Evolutionary conservation across 2,888 invertebrate species (phyloP).

Genomic region (Pollenia angustigena): DNA sequence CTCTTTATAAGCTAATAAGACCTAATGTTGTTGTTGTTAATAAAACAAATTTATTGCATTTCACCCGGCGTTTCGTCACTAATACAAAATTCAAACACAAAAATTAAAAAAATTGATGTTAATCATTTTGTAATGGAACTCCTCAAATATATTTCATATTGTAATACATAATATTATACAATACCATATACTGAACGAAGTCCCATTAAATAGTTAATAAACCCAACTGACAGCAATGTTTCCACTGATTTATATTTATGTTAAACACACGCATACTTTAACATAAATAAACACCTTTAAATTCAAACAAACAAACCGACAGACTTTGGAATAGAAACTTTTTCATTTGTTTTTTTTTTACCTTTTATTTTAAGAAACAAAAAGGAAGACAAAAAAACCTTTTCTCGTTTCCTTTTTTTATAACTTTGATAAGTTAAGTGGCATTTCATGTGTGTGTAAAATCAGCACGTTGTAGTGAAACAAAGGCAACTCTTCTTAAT

Average conservation of each 20-base stretch:
- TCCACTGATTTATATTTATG: constrained; percentile 58
- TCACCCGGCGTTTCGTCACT: no score
- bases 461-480: constrained; percentile 53
- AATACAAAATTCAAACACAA: no score
- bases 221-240: constrained; percentile 58
- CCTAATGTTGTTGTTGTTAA: no score
- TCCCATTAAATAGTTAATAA: constrained; percentile 65
- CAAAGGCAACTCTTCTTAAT: constrained; percentile 33
- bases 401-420: background rate
- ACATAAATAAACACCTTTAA: constrained; percentile 12
- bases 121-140: background rate
- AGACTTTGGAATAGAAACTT: background rate
- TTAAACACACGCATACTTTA: constrained; percentile 9
- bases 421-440: constrained; percentile 53
- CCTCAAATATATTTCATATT: no score
- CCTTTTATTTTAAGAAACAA: background rate
- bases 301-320: constrained; percentile 3
- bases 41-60: no score
- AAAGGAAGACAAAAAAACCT: constrained; percentile 1
- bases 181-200: background rate
- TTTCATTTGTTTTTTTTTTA: constrained; percentile 21
- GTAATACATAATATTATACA: no score
- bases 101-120: no score
- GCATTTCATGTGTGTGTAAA: constrained; percentile 52
- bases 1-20: no score